These are phyloP conservation scores for Pandion haliaetus DNA, from an alignment of 2,113 vertebrate genomes.

Conservation along the genomic window DNA sequence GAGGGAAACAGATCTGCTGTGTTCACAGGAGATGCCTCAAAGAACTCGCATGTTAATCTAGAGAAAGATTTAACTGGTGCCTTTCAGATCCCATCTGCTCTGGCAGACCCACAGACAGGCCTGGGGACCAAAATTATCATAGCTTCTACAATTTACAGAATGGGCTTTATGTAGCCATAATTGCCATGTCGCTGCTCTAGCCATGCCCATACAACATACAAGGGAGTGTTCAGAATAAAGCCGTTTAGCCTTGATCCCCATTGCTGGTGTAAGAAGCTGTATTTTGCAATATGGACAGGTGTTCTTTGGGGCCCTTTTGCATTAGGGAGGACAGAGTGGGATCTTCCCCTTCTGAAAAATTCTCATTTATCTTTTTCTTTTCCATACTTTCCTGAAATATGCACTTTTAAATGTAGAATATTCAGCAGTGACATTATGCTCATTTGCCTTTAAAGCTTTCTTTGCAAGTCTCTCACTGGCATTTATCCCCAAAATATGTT, in stretches of 20 bases:
- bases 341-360: neutral
- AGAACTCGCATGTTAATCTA: neutral
- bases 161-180: neutral
- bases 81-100: neutral
- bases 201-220: neutral
- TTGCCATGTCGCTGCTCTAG: neutral
- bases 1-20: neutral
- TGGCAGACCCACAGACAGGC: neutral
- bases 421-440: neutral
- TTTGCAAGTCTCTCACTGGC: neutral
- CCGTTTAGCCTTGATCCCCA: neutral
- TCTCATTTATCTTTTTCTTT: neutral
- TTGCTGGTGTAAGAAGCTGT: neutral
- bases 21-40: neutral
- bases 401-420: neutral
- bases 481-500: neutral
- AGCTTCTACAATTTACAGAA: neutral
- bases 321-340: neutral
- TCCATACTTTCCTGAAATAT: neutral
- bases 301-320: neutral
- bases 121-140: neutral
- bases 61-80: neutral
- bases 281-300: neutral
- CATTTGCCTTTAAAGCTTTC: neutral
- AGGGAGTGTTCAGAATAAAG: neutral